These are phyloP conservation scores for Xestia c-nigrum DNA, from an alignment of 2,888 invertebrate genomes.

Conservation along the genomic window DNA sequence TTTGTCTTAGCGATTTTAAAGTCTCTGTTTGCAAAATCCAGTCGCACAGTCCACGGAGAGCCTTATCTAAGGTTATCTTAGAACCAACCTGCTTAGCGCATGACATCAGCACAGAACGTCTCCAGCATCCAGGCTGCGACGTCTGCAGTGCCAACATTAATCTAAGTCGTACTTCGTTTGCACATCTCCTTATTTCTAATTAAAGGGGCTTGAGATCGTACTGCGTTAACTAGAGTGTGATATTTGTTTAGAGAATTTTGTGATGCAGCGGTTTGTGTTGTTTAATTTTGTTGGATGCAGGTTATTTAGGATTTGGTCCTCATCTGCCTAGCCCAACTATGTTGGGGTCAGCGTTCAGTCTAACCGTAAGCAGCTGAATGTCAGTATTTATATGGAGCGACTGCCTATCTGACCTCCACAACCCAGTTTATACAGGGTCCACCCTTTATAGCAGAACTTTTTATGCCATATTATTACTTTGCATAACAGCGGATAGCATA, in stretches of 20 bases:
- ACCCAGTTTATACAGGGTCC: too few species aligned
- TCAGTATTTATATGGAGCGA: too few species aligned
- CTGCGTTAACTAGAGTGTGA: conserved; percentile 26
- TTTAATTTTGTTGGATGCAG: background rate
- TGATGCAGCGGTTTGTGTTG: background rate
- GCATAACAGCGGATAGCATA: too few species aligned
- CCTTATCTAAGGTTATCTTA: conserved; percentile 68
- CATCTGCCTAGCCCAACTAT: too few species aligned
- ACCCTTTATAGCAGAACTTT: too few species aligned
- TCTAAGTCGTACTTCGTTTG: conserved; percentile 71
- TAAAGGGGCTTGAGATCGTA: conserved; percentile 38
- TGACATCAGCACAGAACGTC: conserved; percentile 68
- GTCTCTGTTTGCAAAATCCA: background rate
- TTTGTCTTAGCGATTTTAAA: background rate
- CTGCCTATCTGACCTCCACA: too few species aligned
- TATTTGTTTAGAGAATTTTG: conserved; percentile 20
- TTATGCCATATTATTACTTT: too few species aligned
- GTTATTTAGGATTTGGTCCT: background rate
- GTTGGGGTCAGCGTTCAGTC: too few species aligned
- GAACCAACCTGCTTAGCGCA: conserved; percentile 70
- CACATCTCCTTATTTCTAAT: conserved; percentile 59
- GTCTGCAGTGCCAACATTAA: conserved; percentile 78
- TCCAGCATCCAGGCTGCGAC: conserved; percentile 59
- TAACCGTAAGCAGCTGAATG: too few species aligned
- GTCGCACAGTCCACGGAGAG: conserved; percentile 36